Conservation (phyloP, 1,140 invertebrate genomes). For the Bombus polaris region DNA sequence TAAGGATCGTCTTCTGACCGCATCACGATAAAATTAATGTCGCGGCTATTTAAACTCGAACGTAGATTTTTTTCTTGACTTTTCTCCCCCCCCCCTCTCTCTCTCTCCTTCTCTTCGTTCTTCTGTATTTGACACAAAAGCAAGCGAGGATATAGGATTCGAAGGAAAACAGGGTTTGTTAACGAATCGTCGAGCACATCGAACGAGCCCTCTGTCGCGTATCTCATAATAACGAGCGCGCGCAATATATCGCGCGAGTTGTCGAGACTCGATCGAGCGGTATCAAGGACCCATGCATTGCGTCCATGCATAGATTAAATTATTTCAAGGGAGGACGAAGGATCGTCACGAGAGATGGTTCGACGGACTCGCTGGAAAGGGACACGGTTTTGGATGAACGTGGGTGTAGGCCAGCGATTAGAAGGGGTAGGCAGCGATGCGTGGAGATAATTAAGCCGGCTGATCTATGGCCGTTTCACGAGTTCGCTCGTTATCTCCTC, state of each 20-base stretch:
- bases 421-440: slow-evolving; percentile 77
- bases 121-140: neutral
- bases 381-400: slow-evolving; percentile 57
- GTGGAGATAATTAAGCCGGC: slow-evolving; percentile 82
- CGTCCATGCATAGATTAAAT: slow-evolving; percentile 34
- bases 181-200: neutral
- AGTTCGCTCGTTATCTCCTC: slow-evolving; percentile 84
- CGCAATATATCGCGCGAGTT: neutral
- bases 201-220: neutral
- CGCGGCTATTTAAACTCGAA: slow-evolving; percentile 7
- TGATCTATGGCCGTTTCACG: slow-evolving; percentile 83
- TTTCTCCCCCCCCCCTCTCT: too few relatives aligned
- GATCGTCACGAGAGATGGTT: slow-evolving; percentile 32
- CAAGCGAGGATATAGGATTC: neutral
- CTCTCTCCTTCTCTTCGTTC: too few relatives aligned
- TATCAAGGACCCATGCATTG: neutral
- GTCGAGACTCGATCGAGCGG: slow-evolving; percentile 4
- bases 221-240: slow-evolving; percentile 12
- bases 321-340: slow-evolving; percentile 29
- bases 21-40: slow-evolving; percentile 20
- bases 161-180: neutral
- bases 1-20: neutral
- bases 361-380: slow-evolving; percentile 47
- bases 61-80: neutral
- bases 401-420: slow-evolving; percentile 62